Percentiles rank a stretch among this genome's conserved stretches.
These are phyloP conservation scores for Bradypodion pumilum DNA, from an alignment of 2,797 vertebrate genomes.

Conservation along the genomic window DNA sequence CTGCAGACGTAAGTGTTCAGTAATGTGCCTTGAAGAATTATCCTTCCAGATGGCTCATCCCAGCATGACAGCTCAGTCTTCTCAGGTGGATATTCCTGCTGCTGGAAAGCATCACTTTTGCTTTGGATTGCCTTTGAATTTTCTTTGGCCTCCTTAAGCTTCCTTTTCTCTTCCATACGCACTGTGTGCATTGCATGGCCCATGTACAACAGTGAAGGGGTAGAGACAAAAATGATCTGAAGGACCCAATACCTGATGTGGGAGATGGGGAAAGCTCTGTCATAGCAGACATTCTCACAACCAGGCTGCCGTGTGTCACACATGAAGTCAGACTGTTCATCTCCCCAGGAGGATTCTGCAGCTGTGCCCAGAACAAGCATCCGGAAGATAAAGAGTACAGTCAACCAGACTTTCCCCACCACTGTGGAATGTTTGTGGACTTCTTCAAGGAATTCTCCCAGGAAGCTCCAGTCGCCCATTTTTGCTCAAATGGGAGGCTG, in stretches of 20 bases:
- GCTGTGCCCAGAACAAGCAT: slow-evolving; percentile 96
- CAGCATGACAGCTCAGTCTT: slow-evolving; percentile 69
- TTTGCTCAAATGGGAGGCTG: slow-evolving; percentile 61
- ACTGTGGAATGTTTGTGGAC: slow-evolving; percentile 98
- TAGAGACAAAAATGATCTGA: slow-evolving; percentile 98
- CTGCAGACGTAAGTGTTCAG: slow-evolving; percentile 92
- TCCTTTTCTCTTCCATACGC: slow-evolving; percentile 88
- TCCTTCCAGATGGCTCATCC: slow-evolving; percentile 71
- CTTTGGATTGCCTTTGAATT: slow-evolving; percentile 57
- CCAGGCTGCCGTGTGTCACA: slow-evolving; percentile 94
- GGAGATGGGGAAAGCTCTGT: slow-evolving; percentile 96
- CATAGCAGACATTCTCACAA: slow-evolving; percentile 96
- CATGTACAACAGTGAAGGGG: slow-evolving; percentile 95
- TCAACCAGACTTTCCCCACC: slow-evolving; percentile 96
- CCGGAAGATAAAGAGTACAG: slow-evolving; percentile 95
- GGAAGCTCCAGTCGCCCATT: slow-evolving; percentile 98
- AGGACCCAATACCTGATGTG: slow-evolving; percentile 98
- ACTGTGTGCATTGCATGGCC: slow-evolving; percentile 94
- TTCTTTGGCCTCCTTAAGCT: slow-evolving; percentile 78
- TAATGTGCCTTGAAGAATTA: slow-evolving; percentile 86
- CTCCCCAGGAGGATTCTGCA: slow-evolving; percentile 96
- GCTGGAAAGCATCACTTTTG: slow-evolving; percentile 53
- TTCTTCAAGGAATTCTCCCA: slow-evolving; percentile 96
- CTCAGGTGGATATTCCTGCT: slow-evolving; percentile 81
- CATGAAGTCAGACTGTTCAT: slow-evolving; percentile 94